Base-by-base conservation (phyloP, 2,888 invertebrate genomes). In the Syrista parreyssii region DNA sequence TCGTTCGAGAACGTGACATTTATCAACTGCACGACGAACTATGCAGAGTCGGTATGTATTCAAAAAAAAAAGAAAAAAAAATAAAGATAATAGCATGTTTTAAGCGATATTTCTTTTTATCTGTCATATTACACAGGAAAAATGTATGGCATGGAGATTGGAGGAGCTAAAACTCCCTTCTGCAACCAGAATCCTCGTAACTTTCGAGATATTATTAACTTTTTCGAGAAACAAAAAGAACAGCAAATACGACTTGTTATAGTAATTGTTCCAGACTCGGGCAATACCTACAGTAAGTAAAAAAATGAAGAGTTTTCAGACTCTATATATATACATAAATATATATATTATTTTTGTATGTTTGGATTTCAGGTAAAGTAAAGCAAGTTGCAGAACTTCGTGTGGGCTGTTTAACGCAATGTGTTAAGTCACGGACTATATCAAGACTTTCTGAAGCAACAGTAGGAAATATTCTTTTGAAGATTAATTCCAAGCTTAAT, bases 401-500 rank as follows among this genome's bases (percentile, higher is more conserved):
- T 23, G 92, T 94, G 23, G 96, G 96, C 0, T 93, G 95, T 77
- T 89, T 96, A 72, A 97, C 96, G 0, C 98, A 95, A 89, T 98
- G 96, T 90, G 93, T 95, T 80, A 95, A 94, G 91, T 83, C 90
- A 0, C 82, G 80, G 0, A 95, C 94, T 0, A 79, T 94, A 0
- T 12, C 72, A 4, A 78, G 77, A 34, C 78, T 80, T 36, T 95
- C 94, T 83, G 86, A 87, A 0, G 92, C 94, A 77, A 96, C 97
- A 0, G 92, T 95, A 0, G 91, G 91, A 0, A 97, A 97, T 87
- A 95, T 97, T 80, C 89, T 97, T 30, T 90, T 96, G 0, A 98
- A 95, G 86, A 94, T 96, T 0, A 97, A 97, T 88, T 94, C 96
- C 0, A 98, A 98, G 91, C 88, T 98, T 78, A 97, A 97, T 91